Evolutionary conservation across 2,113 vertebrate genomes (phyloP).

Genomic region (Pogona vitticeps): DNA sequence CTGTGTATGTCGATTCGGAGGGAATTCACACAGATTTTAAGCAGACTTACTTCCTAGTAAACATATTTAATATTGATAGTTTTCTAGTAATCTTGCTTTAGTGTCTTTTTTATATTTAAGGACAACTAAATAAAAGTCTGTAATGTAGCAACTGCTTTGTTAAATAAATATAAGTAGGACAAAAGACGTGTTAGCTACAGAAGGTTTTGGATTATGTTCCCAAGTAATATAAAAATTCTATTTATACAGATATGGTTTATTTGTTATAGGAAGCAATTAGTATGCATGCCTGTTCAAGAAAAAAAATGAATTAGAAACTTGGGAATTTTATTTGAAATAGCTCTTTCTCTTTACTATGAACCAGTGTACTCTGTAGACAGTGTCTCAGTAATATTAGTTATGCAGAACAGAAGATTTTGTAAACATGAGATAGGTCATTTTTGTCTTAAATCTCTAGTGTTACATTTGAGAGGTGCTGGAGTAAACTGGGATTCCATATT

Average conservation of each 20-base stretch:
- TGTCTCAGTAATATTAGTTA: constrained; percentile 5
- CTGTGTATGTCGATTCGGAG: not conserved
- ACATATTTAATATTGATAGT: not conserved
- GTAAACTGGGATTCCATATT: not conserved
- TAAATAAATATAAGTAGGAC: not conserved
- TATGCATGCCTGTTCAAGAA: not conserved
- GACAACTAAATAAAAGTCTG: not conserved
- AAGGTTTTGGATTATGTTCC: constrained; percentile 16
- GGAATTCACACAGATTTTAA: not conserved
- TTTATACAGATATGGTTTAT: constrained; percentile 23
- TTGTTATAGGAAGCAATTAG: constrained; percentile 12
- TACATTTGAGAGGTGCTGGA: constrained; percentile 6
- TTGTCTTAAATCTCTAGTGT: constrained; percentile 3
- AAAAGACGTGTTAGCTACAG: not conserved
- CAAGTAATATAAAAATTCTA: not conserved
- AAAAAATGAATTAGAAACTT: not conserved
- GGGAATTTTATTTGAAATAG: not conserved
- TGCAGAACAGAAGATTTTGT: constrained; percentile 13
- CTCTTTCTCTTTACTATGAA: not conserved
- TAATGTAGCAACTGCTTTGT: not conserved
- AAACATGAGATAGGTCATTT: not conserved
- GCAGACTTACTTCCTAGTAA: not conserved
- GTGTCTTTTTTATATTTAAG: not conserved
- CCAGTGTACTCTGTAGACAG: not conserved
- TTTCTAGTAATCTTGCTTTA: not conserved